Base-by-base conservation (phyloP, 2,888 invertebrate genomes). In the Sepiola atlantica region DNA sequence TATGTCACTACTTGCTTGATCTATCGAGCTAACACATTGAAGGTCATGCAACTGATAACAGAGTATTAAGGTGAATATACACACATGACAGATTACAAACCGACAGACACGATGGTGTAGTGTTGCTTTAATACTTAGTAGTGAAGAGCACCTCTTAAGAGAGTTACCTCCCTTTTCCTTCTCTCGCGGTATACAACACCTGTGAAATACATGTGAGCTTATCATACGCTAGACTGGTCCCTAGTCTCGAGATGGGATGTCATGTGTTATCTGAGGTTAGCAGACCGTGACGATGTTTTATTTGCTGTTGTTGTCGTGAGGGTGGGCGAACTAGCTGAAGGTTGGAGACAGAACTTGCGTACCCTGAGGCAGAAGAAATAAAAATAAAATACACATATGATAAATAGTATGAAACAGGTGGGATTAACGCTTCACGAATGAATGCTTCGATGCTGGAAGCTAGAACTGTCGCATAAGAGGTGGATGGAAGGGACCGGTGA, bases 331-430 rank as follows among this genome's bases (percentile, higher is more conserved):
- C 77, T 16, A n/a, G 77, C 1, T 77, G 77, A n/a, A n/a, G 77
- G 28, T 77, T 16, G 77, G 77, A 77, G n/a, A 77, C 14, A n/a
- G 77, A 77, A n/a, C n/a, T 32, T 77, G 77, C 77, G 77, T 77
- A 16, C 77, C n/a, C 77, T 32, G n/a, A 77, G 14, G n/a, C 18
- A n/a, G 28, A 77, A 77, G 2, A 45, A 45, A 45, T 45, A 45
- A 45, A 45, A 45, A 45, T 45, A 45, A 77, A 28, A 28, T 4
- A 77, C 10, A 32, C 12, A n/a, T n/a, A 77, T 77, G 77, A n/a
- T 28, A 77, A 77, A 77, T 77, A 77, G 77, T 77, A 77, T 77
- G 77, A 77, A 77, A 77, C 77, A 77, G 77, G 77, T 77, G 77
- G 77, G 77, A 32, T n/a, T n/a, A 77, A 77, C n/a, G n/a, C n/a